phyloP scores from a whole-genome alignment of 2,113 vertebrate species.

The Thunnus thynnus region DNA sequence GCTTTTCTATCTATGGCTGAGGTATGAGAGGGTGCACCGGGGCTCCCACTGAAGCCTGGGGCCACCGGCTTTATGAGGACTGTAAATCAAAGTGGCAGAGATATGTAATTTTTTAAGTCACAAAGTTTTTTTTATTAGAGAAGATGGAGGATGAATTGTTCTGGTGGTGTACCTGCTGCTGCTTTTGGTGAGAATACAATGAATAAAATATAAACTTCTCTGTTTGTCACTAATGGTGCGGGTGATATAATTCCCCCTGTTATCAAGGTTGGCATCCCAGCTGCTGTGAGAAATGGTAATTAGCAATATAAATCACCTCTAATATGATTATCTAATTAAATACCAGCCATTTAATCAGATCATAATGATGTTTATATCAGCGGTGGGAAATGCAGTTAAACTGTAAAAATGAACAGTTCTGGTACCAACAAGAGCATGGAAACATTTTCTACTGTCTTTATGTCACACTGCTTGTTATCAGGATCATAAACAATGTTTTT shows the following conservation, averaged over 20 bases:
- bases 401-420: background rate
- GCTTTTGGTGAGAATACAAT: constrained; percentile 16
- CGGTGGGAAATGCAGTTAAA: constrained; percentile 4
- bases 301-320: constrained; percentile 14
- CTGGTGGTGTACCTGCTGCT: background rate
- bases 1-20: constrained; percentile 4
- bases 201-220: constrained; percentile 31
- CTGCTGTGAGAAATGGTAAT: constrained; percentile 55
- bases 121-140: constrained; percentile 19
- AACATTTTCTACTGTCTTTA: background rate
- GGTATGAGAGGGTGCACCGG: constrained; percentile 12
- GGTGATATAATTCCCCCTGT: constrained; percentile 26
- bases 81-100: constrained; percentile 60
- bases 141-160: background rate
- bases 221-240: background rate
- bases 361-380: constrained; percentile 36
- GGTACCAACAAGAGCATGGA: background rate
- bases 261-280: constrained; percentile 34
- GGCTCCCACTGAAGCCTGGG: constrained; percentile 28
- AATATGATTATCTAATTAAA: constrained; percentile 41
- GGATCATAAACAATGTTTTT: background rate
- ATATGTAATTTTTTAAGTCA: constrained; percentile 23
- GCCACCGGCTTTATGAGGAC: constrained; percentile 54
- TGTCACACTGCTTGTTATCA: constrained; percentile 8
- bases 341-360: constrained; percentile 43